Evolutionary conservation across 92 coral and sea anemone genomes (phyloP).

Genomic region (Hydrozoanthus gracilis): DNA sequence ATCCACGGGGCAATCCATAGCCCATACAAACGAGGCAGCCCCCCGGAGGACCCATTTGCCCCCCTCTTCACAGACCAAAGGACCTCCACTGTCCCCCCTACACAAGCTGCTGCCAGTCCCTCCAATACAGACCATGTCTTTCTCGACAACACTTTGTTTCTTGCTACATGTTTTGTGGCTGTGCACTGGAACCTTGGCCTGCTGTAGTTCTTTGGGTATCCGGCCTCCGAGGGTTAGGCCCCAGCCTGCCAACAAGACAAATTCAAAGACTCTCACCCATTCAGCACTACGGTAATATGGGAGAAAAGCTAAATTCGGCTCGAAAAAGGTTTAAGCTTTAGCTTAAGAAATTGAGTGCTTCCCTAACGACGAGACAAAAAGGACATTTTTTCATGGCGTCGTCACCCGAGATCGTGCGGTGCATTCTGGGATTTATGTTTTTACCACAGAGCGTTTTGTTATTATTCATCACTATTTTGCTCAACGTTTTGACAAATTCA

Average conservation of each 20-base stretch:
- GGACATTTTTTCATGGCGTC: no score
- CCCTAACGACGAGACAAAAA: no score
- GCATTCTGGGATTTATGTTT: no score
- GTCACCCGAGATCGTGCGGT: no score
- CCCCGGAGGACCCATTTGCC: slow-evolving; percentile 28
- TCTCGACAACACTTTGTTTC: slow-evolving; percentile 17
- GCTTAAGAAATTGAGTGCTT: no score
- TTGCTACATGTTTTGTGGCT: slow-evolving; percentile 20
- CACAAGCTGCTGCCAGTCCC: slow-evolving; percentile 45
- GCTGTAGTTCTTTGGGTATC: slow-evolving; percentile 14
- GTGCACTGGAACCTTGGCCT: slow-evolving; percentile 19
- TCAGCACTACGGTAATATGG: not conserved
- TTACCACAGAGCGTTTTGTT: no score
- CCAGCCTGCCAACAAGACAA: slow-evolving; percentile 10
- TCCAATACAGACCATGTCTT: slow-evolving; percentile 39
- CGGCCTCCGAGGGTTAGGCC: slow-evolving; percentile 17
- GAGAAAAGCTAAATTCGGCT: no score
- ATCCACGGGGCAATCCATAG: slow-evolving; percentile 21
- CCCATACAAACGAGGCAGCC: slow-evolving; percentile 41
- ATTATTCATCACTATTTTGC: no score
- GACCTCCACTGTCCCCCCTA: slow-evolving; percentile 44
- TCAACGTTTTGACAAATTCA: no score
- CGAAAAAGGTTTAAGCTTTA: no score
- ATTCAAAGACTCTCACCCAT: not conserved
- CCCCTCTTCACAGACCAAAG: slow-evolving; percentile 38